phyloP scores from a whole-genome alignment of 2,888 invertebrate genomes.

The Prosopocoilus inquinatus region DNA sequence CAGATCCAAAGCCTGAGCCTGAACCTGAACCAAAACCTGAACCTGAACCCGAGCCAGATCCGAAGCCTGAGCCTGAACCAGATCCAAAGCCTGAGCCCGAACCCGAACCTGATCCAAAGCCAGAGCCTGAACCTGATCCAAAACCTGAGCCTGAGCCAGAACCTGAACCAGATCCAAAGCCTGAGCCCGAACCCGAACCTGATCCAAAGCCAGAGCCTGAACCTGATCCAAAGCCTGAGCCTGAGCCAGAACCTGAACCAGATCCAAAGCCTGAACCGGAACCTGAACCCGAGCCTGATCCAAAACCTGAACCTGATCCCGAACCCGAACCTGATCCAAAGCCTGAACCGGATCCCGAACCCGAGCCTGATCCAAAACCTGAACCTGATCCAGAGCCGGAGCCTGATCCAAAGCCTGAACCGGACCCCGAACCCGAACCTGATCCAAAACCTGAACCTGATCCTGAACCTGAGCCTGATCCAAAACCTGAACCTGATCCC shows the following conservation, averaged over 20 bases:
- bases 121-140: slow-evolving; percentile 29
- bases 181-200: slow-evolving; percentile 49
- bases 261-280: slow-evolving; percentile 34
- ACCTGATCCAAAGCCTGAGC: slow-evolving; percentile 52
- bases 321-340: slow-evolving; percentile 40
- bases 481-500: slow-evolving; percentile 43
- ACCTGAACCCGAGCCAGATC: slow-evolving; percentile 49
- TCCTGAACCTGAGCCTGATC: slow-evolving; percentile 41
- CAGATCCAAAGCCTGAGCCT: slow-evolving; percentile 46
- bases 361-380: slow-evolving; percentile 43
- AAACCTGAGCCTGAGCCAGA: slow-evolving; percentile 51
- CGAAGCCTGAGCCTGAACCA: slow-evolving; percentile 49
- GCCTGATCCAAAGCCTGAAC: slow-evolving; percentile 23
- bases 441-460: slow-evolving; percentile 26
- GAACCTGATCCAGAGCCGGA: slow-evolving; percentile 40
- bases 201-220: slow-evolving; percentile 45
- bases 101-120: slow-evolving; percentile 47
- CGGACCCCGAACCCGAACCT: slow-evolving; percentile 23
- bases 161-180: slow-evolving; percentile 51
- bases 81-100: slow-evolving; percentile 54
- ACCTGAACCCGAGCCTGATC: slow-evolving; percentile 41
- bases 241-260: slow-evolving; percentile 48
- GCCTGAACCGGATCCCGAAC: slow-evolving; percentile 11
- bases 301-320: slow-evolving; percentile 26
- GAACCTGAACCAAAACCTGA: slow-evolving; percentile 49